Percentiles rank a stretch among this genome's conserved stretches.
Evolutionary conservation across 1,140 invertebrate species (phyloP).

Genomic region (Sipha flava): DNA sequence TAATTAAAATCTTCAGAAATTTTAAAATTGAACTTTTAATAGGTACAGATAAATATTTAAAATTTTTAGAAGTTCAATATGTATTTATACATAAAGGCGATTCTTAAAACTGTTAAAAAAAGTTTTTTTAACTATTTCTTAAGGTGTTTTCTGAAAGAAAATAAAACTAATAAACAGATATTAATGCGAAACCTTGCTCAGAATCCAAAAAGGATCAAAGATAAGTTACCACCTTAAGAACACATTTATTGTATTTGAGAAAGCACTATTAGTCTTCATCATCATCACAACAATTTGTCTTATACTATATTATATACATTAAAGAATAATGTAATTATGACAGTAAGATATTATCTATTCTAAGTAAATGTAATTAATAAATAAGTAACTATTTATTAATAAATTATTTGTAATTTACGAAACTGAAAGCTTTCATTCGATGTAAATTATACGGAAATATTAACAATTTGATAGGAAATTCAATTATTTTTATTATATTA

Average conservation of each 20-base stretch:
- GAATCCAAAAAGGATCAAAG: not conserved
- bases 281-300: not conserved
- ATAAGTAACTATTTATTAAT: not conserved
- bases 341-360: not conserved
- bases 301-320: not conserved
- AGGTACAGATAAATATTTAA: too few species aligned
- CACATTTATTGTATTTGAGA: not conserved
- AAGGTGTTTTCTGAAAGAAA: too few species aligned
- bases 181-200: too few species aligned
- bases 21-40: too few species aligned
- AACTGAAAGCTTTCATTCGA: not conserved
- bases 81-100: too few species aligned
- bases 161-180: too few species aligned
- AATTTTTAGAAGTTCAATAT: too few species aligned
- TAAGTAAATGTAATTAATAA: not conserved
- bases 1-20: too few species aligned
- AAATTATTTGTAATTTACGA: not conserved
- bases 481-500: not conserved
- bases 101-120: too few species aligned
- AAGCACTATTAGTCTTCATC: not conserved
- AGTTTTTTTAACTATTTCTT: too few species aligned
- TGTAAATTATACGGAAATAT: not conserved
- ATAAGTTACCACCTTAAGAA: not conserved
- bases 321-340: not conserved
- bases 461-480: not conserved